Evolutionary conservation across 2,888 invertebrate genomes (phyloP), one percentile per base, ranked within the genome.

Genomic region (Drosophila glabriapex): DNA sequence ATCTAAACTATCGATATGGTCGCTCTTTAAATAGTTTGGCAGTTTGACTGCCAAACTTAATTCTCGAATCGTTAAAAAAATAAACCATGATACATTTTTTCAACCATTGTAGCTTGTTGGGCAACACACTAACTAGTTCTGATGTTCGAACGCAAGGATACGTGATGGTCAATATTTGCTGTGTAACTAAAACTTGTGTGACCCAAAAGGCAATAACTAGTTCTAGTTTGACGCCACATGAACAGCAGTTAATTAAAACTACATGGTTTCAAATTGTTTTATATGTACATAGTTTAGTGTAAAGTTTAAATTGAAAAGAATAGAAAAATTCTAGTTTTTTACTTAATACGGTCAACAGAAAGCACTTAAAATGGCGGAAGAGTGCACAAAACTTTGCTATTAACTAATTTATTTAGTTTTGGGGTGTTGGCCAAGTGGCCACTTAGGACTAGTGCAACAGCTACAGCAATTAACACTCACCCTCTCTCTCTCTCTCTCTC

Each of bases 221-320:
- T 39, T 31, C 46, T 37, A 31, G 41, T 28, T 43, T 46, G 35
- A 25, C 31, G 55, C 12, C 49, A 52, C 41, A 41, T 54, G 33
- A 76, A 54, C 39, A 65, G 39, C 10, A 55, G 72, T 54, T 74
- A 83, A 86, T 86, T 81, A 63, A 83, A 81, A 83, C 63, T 73
- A 31, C 58, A 31, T 16, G 80, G 65, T 73, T 78, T 71, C 37
- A 62, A 67, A 75, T 59, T 59, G 64, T 69, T 76, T 61, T 71
- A 63, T 68, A 53, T 70, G 70, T 25, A 16, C 46, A 46, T 46
- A 25, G 72, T 73, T 76, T 50, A 49, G 71, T 55, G 54, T 25
- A 75, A 86, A 84, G 68, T 81, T 86, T 73, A 66, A 63, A 74
- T 55, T 77, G 68, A 33, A 12, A 35, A 19, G 12, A 43, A 12